Conservation (phyloP, 2,797 vertebrate species). For the Astyanax mexicanus region DNA sequence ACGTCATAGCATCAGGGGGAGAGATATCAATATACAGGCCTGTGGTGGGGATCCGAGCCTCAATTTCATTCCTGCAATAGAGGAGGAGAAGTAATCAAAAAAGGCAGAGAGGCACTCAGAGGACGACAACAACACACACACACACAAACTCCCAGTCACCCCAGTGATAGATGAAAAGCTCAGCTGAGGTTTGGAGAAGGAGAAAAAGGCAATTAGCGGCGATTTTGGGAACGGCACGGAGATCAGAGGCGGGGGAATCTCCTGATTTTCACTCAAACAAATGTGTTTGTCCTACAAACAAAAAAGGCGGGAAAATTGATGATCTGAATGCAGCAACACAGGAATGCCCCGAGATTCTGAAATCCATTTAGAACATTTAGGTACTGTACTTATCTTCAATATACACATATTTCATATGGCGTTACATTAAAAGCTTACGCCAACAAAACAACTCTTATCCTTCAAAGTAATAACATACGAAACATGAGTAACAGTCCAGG, state of each 20-base stretch:
- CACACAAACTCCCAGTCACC: neutral
- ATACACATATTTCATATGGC: too few species aligned
- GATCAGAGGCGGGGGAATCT: neutral
- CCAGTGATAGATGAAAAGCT: neutral
- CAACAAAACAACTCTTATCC: too few species aligned
- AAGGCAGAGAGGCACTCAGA: conserved; percentile 1
- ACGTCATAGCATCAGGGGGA: conserved; percentile 6
- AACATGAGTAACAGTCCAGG: too few species aligned
- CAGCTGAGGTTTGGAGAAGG: conserved; percentile 14
- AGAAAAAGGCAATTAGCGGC: neutral
- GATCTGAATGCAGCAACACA: neutral
- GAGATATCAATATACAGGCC: conserved; percentile 41
- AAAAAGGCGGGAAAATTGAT: neutral
- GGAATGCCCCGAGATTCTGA: neutral
- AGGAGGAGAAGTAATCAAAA: conserved; percentile 6
- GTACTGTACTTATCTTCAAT: too few species aligned
- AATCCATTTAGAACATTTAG: too few species aligned
- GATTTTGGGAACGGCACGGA: neutral
- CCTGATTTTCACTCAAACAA: neutral
- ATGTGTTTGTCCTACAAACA: neutral
- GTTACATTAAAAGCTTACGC: too few species aligned
- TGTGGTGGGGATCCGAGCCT: conserved; percentile 19
- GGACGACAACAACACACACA: neutral
- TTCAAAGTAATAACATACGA: too few species aligned
- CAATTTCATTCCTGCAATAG: conserved; percentile 13